Percentiles rank a stretch among this genome's conserved stretches.
phyloP scores from a whole-genome alignment of 2,113 vertebrate genomes.

The Thunnus maccoyii region DNA sequence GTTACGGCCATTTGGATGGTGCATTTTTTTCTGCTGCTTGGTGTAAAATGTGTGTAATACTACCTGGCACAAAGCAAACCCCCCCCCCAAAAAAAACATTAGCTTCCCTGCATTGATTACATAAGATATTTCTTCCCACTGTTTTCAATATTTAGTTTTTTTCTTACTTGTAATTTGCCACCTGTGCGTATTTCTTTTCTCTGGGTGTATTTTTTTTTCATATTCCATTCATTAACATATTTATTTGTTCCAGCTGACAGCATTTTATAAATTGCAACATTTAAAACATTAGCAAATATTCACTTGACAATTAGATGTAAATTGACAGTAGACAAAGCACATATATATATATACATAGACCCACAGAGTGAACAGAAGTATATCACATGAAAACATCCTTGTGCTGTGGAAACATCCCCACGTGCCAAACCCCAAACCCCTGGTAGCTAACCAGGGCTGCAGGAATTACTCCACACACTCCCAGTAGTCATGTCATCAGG shows the following conservation, averaged over 20 bases:
- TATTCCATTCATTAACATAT: constrained; percentile 26
- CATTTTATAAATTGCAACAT: constrained; percentile 16
- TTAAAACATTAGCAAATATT: constrained; percentile 15
- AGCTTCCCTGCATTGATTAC: not conserved
- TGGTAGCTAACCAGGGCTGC: constrained; percentile 62
- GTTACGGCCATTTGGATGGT: too few species aligned
- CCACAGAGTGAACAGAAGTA: constrained; percentile 33
- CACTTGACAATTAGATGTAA: constrained; percentile 32
- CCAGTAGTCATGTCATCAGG: constrained; percentile 70
- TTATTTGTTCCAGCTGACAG: constrained; percentile 14
- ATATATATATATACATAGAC: constrained; percentile 1
- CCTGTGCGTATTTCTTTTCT: not conserved
- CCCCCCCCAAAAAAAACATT: too few species aligned
- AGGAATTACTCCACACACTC: constrained; percentile 79
- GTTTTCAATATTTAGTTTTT: not conserved
- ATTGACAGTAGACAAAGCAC: constrained; percentile 21
- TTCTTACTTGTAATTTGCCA: not conserved
- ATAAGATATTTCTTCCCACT: not conserved
- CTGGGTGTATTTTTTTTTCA: not conserved
- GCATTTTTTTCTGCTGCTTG: not conserved
- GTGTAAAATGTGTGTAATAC: not conserved
- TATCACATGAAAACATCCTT: constrained; percentile 61
- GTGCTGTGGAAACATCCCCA: constrained; percentile 49
- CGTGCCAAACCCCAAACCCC: constrained; percentile 75
- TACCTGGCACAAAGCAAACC: not conserved